Percentiles rank a stretch among this genome's conserved stretches.
These are phyloP conservation scores for Heliconius aoede DNA, from an alignment of 2,888 invertebrate species.

Conservation along the genomic window DNA sequence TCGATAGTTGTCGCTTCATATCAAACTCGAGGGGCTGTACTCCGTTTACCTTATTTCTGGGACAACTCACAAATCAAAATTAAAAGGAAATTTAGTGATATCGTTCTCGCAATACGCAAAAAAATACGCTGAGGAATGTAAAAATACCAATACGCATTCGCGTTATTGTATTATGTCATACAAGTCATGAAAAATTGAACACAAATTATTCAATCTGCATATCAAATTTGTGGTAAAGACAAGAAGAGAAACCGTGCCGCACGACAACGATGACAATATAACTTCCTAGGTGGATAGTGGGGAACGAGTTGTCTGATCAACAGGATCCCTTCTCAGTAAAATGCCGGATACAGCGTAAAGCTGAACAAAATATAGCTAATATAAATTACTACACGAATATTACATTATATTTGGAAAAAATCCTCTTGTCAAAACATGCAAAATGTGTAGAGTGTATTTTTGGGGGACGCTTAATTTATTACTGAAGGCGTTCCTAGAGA, in stretches of 20 bases:
- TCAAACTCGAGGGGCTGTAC: no score
- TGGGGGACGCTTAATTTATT: conserved; percentile 62
- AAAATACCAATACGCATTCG: neutral
- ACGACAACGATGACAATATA: conserved; percentile 14
- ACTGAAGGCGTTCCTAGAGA: conserved; percentile 58
- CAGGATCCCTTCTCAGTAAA: no score
- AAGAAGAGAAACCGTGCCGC: conserved; percentile 20
- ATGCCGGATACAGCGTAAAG: no score
- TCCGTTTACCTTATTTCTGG: no score
- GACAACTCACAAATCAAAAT: no score
- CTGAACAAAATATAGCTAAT: neutral
- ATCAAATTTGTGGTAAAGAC: neutral
- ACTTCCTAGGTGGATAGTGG: no score
- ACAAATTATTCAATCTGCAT: neutral
- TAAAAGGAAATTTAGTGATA: neutral
- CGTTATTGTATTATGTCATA: neutral
- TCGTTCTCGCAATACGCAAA: neutral
- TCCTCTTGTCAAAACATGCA: neutral
- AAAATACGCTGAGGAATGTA: neutral
- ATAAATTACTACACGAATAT: neutral
- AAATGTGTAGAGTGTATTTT: conserved; percentile 21
- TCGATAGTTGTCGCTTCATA: no score
- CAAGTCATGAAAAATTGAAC: neutral
- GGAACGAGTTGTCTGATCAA: no score
- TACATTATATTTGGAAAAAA: neutral